Evolutionary conservation across 2,888 invertebrate species (phyloP), one percentile per base, ranked within the genome.

Genomic region (Myopa testacea): DNA sequence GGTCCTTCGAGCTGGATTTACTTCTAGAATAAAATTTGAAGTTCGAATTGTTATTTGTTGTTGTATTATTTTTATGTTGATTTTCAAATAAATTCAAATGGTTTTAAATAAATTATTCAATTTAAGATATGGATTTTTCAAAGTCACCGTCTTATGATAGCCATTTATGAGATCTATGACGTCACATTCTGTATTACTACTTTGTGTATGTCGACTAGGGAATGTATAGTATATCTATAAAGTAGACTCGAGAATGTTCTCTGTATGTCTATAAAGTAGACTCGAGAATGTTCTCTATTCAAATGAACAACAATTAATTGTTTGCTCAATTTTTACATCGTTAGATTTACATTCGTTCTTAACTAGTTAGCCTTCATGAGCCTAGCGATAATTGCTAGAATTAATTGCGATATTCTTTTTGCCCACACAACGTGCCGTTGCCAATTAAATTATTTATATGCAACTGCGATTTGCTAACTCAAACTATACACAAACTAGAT

Each of bases 301-400:
- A 1, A 58, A 6, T 58, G 5, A 16, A 58, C n/a, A 58, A 58
- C 5, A 58, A 58, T 58, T 58, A 58, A 58, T 58, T 14, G 14
- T 12, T 52, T 8, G 10, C n/a, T 8, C n/a, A n/a, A 6, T 16
- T 58, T 58, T 58, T 16, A 6, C 12, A 58, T n/a, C 12, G n/a
- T 16, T 6, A 0, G n/a, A 58, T n/a, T 58, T 58, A 6, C 58
- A 58, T 16, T 58, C n/a, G n/a, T 12, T 58, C 1, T n/a, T 12
- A 58, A 58, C 58, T 58, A 8, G 58, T 58, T 58, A 58, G 58
- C 58, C 58, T 58, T 58, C 58, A n/a, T n/a, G 5, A 58, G 58
- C 58, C 58, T 58, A 58, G 3, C n/a, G 14, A n/a, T n/a, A n/a
- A n/a, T n/a, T 58, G 14, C 16, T 58, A 4, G 14, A 58, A 58